phyloP scores from a whole-genome alignment of 2,113 vertebrate species.

The Antigone vipio region DNA sequence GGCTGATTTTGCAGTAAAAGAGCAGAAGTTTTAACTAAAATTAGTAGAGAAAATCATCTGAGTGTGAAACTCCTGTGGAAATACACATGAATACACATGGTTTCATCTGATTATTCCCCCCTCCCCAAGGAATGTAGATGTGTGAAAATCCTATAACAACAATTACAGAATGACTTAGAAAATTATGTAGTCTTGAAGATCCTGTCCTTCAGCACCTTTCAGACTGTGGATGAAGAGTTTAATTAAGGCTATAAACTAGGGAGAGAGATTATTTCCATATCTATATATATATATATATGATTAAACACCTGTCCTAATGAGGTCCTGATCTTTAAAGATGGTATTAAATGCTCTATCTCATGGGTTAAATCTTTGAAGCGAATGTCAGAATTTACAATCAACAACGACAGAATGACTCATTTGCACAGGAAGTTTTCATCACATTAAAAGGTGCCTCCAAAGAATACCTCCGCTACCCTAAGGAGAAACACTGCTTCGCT shows the following conservation, averaged over 20 bases:
- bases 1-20: neutral
- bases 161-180: neutral
- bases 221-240: neutral
- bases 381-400: neutral
- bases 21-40: neutral
- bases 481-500: neutral
- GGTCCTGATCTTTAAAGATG: neutral
- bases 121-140: neutral
- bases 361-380: neutral
- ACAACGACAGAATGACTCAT: neutral
- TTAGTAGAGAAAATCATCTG: neutral
- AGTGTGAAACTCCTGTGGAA: neutral
- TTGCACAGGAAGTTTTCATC: neutral
- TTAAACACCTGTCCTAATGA: neutral
- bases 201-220: neutral
- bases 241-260: neutral
- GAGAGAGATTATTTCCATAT: neutral
- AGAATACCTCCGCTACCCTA: neutral
- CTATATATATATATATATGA: neutral
- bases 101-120: neutral
- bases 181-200: neutral
- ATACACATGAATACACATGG: neutral
- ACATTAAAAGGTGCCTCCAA: neutral
- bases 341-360: neutral
- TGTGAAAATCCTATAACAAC: neutral